phyloP scores from a whole-genome alignment of 2,888 invertebrate species.

The Germaria angustata region DNA sequence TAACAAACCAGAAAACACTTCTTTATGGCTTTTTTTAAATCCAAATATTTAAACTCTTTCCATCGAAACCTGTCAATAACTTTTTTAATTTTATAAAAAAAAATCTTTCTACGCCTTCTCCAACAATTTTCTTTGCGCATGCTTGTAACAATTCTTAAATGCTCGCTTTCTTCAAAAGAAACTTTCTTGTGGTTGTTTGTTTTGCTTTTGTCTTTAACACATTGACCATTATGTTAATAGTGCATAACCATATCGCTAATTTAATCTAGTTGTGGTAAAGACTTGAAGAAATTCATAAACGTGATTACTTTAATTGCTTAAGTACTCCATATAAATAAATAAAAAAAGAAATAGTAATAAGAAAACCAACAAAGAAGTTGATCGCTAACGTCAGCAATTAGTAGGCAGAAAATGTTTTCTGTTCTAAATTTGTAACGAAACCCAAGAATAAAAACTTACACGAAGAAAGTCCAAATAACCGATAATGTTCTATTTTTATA shows the following conservation, averaged over 20 bases:
- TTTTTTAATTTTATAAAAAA: not conserved
- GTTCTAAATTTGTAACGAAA: conserved; percentile 47
- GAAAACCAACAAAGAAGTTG: conserved; percentile 3
- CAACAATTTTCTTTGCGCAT: not conserved
- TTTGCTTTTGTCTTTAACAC: not conserved
- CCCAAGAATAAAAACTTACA: conserved; percentile 1
- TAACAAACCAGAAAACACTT: too few species aligned
- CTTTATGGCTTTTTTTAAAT: not conserved
- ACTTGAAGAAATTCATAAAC: conserved; percentile 42
- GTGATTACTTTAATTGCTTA: conserved; percentile 62
- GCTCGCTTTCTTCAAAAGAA: conserved; percentile 12
- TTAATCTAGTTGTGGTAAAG: conserved; percentile 52
- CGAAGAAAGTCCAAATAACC: not conserved
- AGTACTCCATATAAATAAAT: conserved; percentile 40
- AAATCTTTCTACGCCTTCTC: not conserved
- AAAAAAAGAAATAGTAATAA: not conserved
- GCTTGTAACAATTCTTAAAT: not conserved
- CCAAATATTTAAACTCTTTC: not conserved
- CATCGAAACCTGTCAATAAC: not conserved
- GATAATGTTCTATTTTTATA: conserved; percentile 10
- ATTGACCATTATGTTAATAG: conserved; percentile 64
- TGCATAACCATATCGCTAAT: conserved; percentile 62
- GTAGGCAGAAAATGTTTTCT: conserved; percentile 39
- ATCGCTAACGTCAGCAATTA: conserved; percentile 44
- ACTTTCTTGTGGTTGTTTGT: conserved; percentile 37